phyloP scores from a whole-genome alignment of 2,113 vertebrate species.

The Odobenus rosmarus region DNA sequence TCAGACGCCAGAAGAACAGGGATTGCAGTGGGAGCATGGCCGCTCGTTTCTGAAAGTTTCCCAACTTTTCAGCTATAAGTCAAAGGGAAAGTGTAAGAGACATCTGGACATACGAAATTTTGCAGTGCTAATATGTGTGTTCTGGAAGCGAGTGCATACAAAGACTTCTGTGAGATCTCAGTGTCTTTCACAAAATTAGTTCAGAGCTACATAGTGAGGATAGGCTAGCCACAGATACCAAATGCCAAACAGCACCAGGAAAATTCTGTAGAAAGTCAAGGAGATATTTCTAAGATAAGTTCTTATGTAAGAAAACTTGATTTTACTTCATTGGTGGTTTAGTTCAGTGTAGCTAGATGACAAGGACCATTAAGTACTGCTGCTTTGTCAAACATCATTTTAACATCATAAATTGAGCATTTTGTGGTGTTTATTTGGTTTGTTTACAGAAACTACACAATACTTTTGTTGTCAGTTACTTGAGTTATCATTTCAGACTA shows the following conservation, averaged over 20 bases:
- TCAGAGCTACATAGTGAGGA: not conserved
- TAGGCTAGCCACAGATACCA: not conserved
- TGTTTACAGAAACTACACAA: not conserved
- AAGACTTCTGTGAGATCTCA: not conserved
- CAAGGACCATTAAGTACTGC: not conserved
- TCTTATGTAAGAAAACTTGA: not conserved
- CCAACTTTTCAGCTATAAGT: constrained; percentile 47
- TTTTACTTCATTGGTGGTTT: not conserved
- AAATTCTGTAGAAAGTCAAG: not conserved
- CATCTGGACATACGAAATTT: constrained; percentile 51
- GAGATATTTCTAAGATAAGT: constrained; percentile 35
- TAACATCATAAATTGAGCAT: not conserved
- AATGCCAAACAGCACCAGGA: not conserved
- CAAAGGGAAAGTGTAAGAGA: constrained; percentile 40
- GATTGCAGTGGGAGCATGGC: not conserved
- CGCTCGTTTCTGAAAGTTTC: constrained; percentile 38
- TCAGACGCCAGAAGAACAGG: not conserved
- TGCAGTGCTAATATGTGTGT: constrained; percentile 56
- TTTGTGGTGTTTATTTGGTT: not conserved
- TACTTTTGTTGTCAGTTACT: constrained; percentile 10
- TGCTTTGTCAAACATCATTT: not conserved
- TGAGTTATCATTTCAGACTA: not conserved
- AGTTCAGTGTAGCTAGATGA: not conserved
- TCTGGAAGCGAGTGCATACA: constrained; percentile 42
- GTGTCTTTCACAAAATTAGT: constrained; percentile 40